Percentiles rank a stretch among this genome's conserved stretches.
Evolutionary conservation across 1,140 invertebrate species (phyloP).

Genomic region (Cotesia chilonis): DNA sequence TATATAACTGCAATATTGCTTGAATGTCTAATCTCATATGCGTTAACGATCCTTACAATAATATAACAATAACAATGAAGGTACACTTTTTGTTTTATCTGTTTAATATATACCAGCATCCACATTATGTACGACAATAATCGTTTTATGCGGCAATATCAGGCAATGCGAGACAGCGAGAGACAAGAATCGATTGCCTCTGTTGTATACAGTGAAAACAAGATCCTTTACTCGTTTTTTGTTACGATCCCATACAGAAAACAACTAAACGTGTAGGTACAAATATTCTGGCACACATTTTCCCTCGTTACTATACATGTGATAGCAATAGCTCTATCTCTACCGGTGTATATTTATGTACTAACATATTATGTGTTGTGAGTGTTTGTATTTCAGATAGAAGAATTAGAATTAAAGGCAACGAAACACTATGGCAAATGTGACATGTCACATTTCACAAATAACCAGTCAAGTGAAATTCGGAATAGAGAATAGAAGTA

Average conservation of each 20-base stretch:
- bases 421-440: background rate
- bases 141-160: slow-evolving; percentile 62
- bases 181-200: slow-evolving; percentile 41
- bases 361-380: too few species aligned
- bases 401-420: background rate
- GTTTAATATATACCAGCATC: background rate
- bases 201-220: slow-evolving; percentile 2
- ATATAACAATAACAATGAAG: slow-evolving; percentile 53
- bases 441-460: background rate
- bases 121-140: slow-evolving; percentile 56
- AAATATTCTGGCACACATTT: background rate
- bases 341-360: too few species aligned
- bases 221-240: slow-evolving; percentile 22
- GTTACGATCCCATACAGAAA: slow-evolving; percentile 7
- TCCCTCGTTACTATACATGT: background rate
- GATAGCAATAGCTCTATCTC: too few species aligned
- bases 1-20: background rate
- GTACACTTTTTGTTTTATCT: slow-evolving; percentile 42
- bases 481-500: background rate
- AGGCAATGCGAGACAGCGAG: slow-evolving; percentile 42
- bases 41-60: slow-evolving; percentile 34
- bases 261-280: too few species aligned
- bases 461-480: background rate
- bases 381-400: too few species aligned
- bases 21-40: slow-evolving; percentile 43